Evolutionary conservation across 2,888 invertebrate genomes (phyloP).

Genomic region (Macrosoma leucophasiata): DNA sequence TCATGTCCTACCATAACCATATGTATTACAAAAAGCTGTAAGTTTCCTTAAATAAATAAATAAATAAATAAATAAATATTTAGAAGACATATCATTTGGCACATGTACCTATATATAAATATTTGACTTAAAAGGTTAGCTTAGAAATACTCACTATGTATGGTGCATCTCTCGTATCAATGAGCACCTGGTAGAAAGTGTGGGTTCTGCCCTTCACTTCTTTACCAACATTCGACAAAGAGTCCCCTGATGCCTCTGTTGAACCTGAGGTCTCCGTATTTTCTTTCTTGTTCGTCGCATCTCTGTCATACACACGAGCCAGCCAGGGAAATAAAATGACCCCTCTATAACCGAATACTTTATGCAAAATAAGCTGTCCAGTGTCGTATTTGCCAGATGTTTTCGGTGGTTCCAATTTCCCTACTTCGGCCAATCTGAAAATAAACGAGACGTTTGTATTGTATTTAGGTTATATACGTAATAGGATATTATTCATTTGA

Average conservation of each 20-base stretch:
- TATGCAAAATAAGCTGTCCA: slow-evolving; percentile 96
- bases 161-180: slow-evolving; percentile 97
- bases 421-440: slow-evolving; percentile 93
- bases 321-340: slow-evolving; percentile 98
- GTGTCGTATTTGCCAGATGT: slow-evolving; percentile 94
- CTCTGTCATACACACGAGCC: slow-evolving; percentile 95
- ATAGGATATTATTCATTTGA: slow-evolving; percentile 23
- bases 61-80: too few species aligned
- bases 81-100: too few species aligned
- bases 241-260: slow-evolving; percentile 49
- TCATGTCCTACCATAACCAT: too few species aligned
- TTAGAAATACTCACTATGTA: slow-evolving; percentile 87
- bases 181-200: slow-evolving; percentile 98
- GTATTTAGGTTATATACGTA: slow-evolving; percentile 53
- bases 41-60: too few species aligned
- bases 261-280: slow-evolving; percentile 44
- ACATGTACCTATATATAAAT: not conserved
- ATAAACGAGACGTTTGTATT: slow-evolving; percentile 12
- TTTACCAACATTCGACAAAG: slow-evolving; percentile 79
- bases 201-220: slow-evolving; percentile 94
- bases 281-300: slow-evolving; percentile 83
- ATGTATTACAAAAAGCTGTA: too few species aligned
- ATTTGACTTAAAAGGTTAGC: too few species aligned
- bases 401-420: slow-evolving; percentile 91
- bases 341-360: slow-evolving; percentile 97